Base-by-base conservation (phyloP, 2,797 vertebrate genomes). In the Crocodylus rhombifer region DNA sequence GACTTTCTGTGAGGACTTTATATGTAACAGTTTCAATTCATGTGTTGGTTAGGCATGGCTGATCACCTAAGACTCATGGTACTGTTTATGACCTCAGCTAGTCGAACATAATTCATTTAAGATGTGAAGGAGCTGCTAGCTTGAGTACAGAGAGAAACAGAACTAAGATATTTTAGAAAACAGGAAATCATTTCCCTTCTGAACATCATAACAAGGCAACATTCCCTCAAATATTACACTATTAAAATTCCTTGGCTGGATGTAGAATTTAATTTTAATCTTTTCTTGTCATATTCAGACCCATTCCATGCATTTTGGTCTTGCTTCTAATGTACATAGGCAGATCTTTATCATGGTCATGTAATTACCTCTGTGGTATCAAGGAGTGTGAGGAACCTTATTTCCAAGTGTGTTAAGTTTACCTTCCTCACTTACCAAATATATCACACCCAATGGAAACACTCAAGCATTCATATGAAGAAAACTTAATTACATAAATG, bases 301-400 rank as follows among this genome's bases (percentile, higher is more conserved):
- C 86, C 89, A 91, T 23, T 63, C 4, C 5, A 60, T 26, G 18
- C 2, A 28, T 21, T 23, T 6, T 69, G 13, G 14, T 2, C 62
- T 0, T 0, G 1, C 3, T 5, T 80, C 23, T 74, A 58, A 92
- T 20, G 57, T 73, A 4, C 5, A 60, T 12, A 87, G 21, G 2
- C 1, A 63, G 3, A 3, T 76, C 58, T 74, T 74, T 42, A 36
- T 55, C 57, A 61, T 14, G 12, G 17, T 12, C 25, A 58, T 67
- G 30, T 67, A 33, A 33, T 33, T 67, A 18, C 17, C 80, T 91
- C 51, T 91, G 8, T 12, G 3, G 51, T 15, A 0, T 73, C 73
- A 36, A 73, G 71, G 73, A 63, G 15, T 63, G 11, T 20, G 84
- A 89, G 9, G 20, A 89, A 2, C 3, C 55, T 89, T 86, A 77